These are phyloP conservation scores for Reinhardtius hippoglossoides DNA, from an alignment of 2,113 vertebrate species.

Conservation along the genomic window DNA sequence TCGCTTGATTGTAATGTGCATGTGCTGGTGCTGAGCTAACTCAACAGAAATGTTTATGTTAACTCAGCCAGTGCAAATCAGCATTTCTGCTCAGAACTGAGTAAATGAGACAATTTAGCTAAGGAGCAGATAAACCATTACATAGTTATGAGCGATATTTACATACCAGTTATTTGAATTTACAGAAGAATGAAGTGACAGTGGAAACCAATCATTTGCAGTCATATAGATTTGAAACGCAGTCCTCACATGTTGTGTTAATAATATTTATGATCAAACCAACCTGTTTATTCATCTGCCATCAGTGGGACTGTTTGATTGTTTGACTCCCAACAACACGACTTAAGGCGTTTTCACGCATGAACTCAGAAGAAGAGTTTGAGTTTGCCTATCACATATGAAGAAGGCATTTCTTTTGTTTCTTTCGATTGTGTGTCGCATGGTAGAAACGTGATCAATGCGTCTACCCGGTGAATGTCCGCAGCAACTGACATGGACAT, in stretches of 20 bases:
- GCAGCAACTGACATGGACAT: too few relatives aligned
- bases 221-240: slow-evolving; percentile 2
- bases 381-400: too few relatives aligned
- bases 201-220: slow-evolving; percentile 35
- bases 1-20: slow-evolving; percentile 3
- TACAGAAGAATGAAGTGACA: slow-evolving; percentile 15
- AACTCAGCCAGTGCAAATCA: slow-evolving; percentile 4
- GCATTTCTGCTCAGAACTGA: slow-evolving; percentile 29
- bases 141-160: slow-evolving; percentile 43
- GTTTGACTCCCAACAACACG: not conserved
- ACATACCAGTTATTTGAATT: slow-evolving; percentile 45
- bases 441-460: too few relatives aligned
- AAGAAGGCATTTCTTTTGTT: too few relatives aligned
- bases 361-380: too few relatives aligned
- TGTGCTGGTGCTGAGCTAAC: slow-evolving; percentile 14
- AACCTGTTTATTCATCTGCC: not conserved
- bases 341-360: too few relatives aligned
- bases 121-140: slow-evolving; percentile 33
- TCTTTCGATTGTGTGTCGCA: too few relatives aligned
- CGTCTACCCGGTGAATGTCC: too few relatives aligned
- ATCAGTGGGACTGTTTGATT: not conserved
- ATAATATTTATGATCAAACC: not conserved
- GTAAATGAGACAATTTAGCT: slow-evolving; percentile 30
- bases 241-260: slow-evolving; percentile 7
- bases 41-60: slow-evolving; percentile 11